These are phyloP conservation scores for Chelonus formosanus DNA, from an alignment of 2,888 invertebrate species.

Conservation along the genomic window DNA sequence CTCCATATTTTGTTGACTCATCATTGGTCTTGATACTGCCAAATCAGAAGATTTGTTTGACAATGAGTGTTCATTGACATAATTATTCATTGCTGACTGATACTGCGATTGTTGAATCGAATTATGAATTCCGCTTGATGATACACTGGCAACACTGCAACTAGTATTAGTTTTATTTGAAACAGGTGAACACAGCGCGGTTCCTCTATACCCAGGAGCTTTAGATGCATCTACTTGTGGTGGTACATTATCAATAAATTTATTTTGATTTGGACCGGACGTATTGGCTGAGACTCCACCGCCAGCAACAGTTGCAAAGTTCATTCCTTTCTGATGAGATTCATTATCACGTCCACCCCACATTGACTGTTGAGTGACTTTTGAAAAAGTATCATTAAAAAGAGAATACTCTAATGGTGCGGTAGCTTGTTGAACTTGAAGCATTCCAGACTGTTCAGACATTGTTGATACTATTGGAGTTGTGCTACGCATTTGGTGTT, in stretches of 20 bases:
- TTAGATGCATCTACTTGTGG: constrained; percentile 83
- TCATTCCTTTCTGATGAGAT: constrained; percentile 70
- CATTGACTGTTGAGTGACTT: constrained; percentile 72
- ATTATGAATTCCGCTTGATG: constrained; percentile 54
- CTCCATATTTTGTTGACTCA: constrained; percentile 52
- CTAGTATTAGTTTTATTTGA: constrained; percentile 67
- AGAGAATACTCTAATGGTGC: constrained; percentile 84
- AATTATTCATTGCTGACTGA: constrained; percentile 53
- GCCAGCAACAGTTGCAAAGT: constrained; percentile 78
- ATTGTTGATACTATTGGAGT: constrained; percentile 55
- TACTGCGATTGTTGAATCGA: constrained; percentile 55
- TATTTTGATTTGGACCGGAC: constrained; percentile 64
- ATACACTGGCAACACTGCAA: constrained; percentile 45
- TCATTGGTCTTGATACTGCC: constrained; percentile 59
- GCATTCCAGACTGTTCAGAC: constrained; percentile 50
- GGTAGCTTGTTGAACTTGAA: constrained; percentile 56
- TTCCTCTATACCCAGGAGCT: constrained; percentile 89
- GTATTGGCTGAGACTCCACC: constrained; percentile 63
- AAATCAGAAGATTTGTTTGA: constrained; percentile 58
- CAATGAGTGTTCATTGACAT: constrained; percentile 50
- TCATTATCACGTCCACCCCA: constrained; percentile 70
- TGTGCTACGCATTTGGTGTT: constrained; percentile 49
- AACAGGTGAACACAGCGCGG: constrained; percentile 80
- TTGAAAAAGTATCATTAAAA: constrained; percentile 80
- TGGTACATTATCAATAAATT: constrained; percentile 69